Conservation (phyloP, 1,140 invertebrate genomes). For the Ceratina calcarata region DNA sequence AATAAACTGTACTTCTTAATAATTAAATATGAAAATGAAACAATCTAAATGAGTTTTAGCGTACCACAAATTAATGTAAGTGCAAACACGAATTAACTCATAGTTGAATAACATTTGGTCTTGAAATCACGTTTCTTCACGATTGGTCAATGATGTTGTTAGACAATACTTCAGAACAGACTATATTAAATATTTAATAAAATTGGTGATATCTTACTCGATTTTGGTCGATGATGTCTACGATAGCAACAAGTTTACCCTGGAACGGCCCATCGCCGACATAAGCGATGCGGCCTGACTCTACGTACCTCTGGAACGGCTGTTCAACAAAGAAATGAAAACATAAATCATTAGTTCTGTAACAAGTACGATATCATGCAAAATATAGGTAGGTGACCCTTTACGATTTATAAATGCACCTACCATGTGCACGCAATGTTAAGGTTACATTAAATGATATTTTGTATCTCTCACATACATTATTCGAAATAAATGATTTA, state of each 20-base stretch:
- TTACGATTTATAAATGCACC: background rate
- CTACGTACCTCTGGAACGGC: slow-evolving; percentile 96
- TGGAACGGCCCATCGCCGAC: slow-evolving; percentile 92
- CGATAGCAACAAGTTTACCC: slow-evolving; percentile 95
- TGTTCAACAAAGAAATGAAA: slow-evolving; percentile 70
- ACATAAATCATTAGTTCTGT: background rate
- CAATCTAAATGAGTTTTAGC: too few relatives aligned
- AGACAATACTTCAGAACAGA: too few relatives aligned
- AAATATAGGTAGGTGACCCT: background rate
- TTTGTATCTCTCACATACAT: background rate
- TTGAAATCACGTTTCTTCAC: too few relatives aligned
- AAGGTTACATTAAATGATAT: slow-evolving; percentile 48
- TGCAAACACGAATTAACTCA: too few relatives aligned
- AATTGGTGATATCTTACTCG: slow-evolving; percentile 74
- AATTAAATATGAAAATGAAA: too few relatives aligned
- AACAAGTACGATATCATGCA: background rate
- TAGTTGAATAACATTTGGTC: too few relatives aligned
- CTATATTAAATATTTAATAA: too few relatives aligned
- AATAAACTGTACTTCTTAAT: too few relatives aligned
- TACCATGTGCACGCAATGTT: slow-evolving; percentile 53
- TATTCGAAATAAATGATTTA: background rate
- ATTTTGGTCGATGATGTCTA: slow-evolving; percentile 98
- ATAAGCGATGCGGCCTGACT: slow-evolving; percentile 97
- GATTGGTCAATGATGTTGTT: too few relatives aligned
- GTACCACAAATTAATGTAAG: too few relatives aligned